phyloP scores from a whole-genome alignment of 1,140 invertebrate species.

The Tribolium castaneum region DNA sequence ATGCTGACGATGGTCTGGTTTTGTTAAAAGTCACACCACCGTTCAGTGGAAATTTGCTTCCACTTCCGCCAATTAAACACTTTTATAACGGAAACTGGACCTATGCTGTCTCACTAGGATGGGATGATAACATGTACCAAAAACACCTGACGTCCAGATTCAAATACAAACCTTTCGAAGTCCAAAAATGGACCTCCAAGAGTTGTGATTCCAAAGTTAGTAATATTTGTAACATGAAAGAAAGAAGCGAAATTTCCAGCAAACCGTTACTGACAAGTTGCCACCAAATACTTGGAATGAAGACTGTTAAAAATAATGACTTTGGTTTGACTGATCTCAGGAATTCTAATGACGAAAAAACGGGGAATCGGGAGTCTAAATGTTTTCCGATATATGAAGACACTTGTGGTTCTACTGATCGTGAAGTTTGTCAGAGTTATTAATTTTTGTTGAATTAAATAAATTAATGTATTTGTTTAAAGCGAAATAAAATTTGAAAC shows the following conservation, averaged over 20 bases:
- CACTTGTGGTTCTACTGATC: neutral
- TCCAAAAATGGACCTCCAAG: neutral
- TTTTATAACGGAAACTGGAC: neutral
- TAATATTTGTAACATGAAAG: neutral
- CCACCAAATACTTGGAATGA: slow-evolving; percentile 1
- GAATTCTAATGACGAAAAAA: neutral
- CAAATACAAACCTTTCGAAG: neutral
- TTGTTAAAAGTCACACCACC: neutral
- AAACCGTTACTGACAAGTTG: neutral
- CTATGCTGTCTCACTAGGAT: neutral
- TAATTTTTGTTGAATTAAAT: too few species aligned
- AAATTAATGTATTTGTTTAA: too few species aligned
- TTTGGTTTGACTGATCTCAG: neutral
- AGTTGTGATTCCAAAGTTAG: neutral
- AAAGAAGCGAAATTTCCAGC: neutral
- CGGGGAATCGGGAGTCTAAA: neutral
- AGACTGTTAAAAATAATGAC: neutral
- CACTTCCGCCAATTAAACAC: neutral
- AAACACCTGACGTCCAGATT: neutral
- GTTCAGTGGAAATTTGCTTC: neutral
- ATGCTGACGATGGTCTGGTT: neutral
- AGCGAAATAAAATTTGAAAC: too few species aligned
- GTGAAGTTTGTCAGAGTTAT: neutral
- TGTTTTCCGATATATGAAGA: neutral
- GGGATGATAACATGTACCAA: neutral